These are phyloP conservation scores for Poecile montanus DNA, from an alignment of 2,797 vertebrate species.

Conservation along the genomic window DNA sequence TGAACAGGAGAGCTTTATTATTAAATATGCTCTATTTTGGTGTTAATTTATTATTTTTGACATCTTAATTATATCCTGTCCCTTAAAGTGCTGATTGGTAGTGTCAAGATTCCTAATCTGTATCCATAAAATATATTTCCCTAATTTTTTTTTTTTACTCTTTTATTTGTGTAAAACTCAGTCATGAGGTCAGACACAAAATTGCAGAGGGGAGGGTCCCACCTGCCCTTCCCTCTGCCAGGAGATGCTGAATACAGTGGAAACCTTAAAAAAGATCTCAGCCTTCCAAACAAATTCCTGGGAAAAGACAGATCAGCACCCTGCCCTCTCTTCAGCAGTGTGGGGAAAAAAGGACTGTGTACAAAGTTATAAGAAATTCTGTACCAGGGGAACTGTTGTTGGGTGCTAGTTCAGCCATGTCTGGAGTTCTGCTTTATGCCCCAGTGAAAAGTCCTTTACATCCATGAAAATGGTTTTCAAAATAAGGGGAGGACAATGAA, in stretches of 20 bases:
- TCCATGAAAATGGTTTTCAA: not conserved
- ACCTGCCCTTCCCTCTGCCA: not conserved
- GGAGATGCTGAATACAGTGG: not conserved
- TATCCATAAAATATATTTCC: conserved; percentile 60
- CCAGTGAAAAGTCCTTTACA: conserved; percentile 34
- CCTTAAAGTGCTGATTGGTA: conserved; percentile 63
- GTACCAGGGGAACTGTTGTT: not conserved
- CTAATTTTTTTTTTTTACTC: conserved; percentile 29
- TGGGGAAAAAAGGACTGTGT: not conserved
- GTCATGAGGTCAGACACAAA: not conserved
- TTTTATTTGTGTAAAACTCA: not conserved
- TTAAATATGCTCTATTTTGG: conserved; percentile 54
- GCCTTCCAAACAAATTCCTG: not conserved
- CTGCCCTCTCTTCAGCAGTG: not conserved
- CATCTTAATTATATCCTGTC: conserved; percentile 69
- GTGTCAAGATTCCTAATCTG: conserved; percentile 67
- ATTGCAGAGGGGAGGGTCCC: not conserved
- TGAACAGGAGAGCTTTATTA: conserved; percentile 12
- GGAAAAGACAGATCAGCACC: not conserved
- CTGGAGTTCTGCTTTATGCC: conserved; percentile 20
- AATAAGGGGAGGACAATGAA: conserved; percentile 30
- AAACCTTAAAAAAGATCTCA: not conserved
- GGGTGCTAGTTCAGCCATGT: not conserved
- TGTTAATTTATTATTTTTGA: conserved; percentile 68
- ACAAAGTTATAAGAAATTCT: not conserved